These are phyloP conservation scores for Crotalus horridus DNA, from an alignment of 2,113 vertebrate genomes.

Conservation along the genomic window DNA sequence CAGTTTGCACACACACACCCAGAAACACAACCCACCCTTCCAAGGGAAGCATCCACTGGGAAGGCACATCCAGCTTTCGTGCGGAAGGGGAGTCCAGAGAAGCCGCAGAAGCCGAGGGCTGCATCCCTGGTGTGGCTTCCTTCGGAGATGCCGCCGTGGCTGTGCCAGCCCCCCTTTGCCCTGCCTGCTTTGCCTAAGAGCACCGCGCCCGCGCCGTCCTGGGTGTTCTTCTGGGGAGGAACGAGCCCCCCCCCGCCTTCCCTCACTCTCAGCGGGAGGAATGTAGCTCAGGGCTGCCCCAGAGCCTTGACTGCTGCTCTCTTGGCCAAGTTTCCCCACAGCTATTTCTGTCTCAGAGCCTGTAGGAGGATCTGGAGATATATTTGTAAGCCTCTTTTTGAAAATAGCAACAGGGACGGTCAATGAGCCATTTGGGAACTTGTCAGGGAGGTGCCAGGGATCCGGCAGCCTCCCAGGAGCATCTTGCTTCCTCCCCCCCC, in stretches of 20 bases:
- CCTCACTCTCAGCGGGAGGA: background rate
- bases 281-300: background rate
- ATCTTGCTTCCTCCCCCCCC: too few species aligned
- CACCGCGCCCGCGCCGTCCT: rapidly evolving
- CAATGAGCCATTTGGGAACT: background rate
- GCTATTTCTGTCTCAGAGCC: constrained; percentile 3
- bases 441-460: background rate
- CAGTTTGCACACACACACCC: too few species aligned
- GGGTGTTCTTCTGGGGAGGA: background rate
- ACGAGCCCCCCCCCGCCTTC: background rate
- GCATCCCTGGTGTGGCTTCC: background rate
- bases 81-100: background rate
- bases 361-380: constrained; percentile 35
- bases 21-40: background rate
- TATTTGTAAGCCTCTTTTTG: constrained; percentile 36
- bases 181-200: background rate
- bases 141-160: background rate
- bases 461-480: background rate
- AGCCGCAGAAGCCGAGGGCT: background rate
- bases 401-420: background rate
- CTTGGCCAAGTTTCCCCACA: rapidly evolving
- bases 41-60: background rate
- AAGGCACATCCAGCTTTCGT: background rate
- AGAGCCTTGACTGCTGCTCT: background rate
- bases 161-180: background rate